phyloP scores from a whole-genome alignment of 2,888 invertebrate species.

The Ellobium chinense region DNA sequence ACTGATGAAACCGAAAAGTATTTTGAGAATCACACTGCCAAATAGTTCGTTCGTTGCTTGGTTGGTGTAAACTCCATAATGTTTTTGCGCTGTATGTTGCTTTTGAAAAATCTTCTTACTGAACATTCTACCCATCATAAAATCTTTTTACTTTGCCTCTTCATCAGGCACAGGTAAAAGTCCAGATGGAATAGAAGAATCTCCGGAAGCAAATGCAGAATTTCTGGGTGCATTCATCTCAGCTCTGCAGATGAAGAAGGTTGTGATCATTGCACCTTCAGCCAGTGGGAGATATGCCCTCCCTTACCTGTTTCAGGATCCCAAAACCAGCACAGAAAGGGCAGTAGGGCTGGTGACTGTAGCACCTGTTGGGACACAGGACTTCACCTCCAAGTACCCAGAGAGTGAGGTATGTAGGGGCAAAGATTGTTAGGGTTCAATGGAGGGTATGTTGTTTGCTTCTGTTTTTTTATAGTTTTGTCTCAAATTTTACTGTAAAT shows the following conservation, averaged over 20 bases:
- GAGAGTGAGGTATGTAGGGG: slow-evolving; percentile 60
- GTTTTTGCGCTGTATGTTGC: no score
- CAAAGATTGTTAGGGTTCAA: no score
- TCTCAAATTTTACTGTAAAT: not conserved
- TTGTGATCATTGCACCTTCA: slow-evolving; percentile 80
- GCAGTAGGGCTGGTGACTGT: slow-evolving; percentile 79
- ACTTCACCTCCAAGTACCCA: slow-evolving; percentile 58
- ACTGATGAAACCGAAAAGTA: no score
- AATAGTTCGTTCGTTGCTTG: no score
- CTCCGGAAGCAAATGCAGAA: slow-evolving; percentile 53
- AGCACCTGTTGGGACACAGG: slow-evolving; percentile 77
- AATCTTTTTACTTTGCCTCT: no score
- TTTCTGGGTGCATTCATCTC: slow-evolving; percentile 74
- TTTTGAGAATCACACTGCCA: no score
- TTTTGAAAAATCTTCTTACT: no score
- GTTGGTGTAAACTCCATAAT: no score
- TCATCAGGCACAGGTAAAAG: slow-evolving; percentile 52
- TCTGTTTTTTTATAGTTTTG: not conserved
- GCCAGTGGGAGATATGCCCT: slow-evolving; percentile 80
- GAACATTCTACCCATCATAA: no score
- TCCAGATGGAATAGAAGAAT: slow-evolving; percentile 29
- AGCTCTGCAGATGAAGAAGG: slow-evolving; percentile 65
- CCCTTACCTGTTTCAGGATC: slow-evolving; percentile 77
- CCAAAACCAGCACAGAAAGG: slow-evolving; percentile 56
- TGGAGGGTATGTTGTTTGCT: not conserved